Base-by-base conservation (phyloP, 2,888 invertebrate genomes). In the Neocrepidodera transversa region DNA sequence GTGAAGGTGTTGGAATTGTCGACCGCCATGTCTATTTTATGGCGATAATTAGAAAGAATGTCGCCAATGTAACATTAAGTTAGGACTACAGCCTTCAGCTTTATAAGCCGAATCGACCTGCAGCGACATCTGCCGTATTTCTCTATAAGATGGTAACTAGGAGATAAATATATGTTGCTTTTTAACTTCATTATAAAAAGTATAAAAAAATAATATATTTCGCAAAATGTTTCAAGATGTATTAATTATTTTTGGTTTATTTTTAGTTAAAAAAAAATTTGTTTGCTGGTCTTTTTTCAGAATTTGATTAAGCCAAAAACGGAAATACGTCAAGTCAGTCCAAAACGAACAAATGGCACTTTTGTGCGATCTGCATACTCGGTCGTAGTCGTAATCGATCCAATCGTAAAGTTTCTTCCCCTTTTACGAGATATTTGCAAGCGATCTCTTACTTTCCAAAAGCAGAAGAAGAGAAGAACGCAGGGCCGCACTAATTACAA, bases 1-100 rank as follows among this genome's bases (percentile, higher is more conserved):
- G 68, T 60, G 70, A 72, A 72, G 72, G 74, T 74, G 74, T 73
- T 69, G 68, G 66, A 69, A 69, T 65, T 64, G 65, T 67, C 45
- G 45, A 53, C 64, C 70, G 71, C 67, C 70, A 68, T 67, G 66
- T 64, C 70, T 72, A 69, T 68, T 73, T 74, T 73, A 74, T 72
- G 68, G 72, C 68, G 72, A 73, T 74, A 74, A 74, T 74, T 74
- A 74, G 73, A 68, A 69, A 68, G 73, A 71, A 74, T 74, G 73
- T 72, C 68, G 67, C 69, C 68, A 66, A 73, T 70, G 72, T 68
- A 66, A 71, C 68, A 68, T 68, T 67, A 69, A 70, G 69, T 68
- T 68, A 66, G 66, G 65, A 60, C 60, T 66, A 62, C 53, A 60
- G 54, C 60, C 60, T 55, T 63, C 61, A 58, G 56, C 42, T 63